Evolutionary conservation across 2,113 vertebrate species (phyloP), one percentile per base, ranked within the genome.

Genomic region (Amazona guildingii): DNA sequence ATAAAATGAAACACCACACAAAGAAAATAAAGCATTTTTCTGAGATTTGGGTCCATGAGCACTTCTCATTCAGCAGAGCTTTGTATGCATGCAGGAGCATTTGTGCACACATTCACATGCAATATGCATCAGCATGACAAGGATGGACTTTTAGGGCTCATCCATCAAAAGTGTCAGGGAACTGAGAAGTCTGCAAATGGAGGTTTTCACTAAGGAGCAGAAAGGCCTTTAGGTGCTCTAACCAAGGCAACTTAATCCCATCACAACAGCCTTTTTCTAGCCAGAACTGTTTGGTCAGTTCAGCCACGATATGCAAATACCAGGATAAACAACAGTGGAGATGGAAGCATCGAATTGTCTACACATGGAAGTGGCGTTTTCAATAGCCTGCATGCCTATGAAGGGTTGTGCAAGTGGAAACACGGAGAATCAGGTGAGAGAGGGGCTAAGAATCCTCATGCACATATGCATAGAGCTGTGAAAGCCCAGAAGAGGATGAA

Each of bases 391-490:
- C 2, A 2, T 11, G 19, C 14, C 44, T 31, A 4, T 19, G 37
- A 69, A 57, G 11, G 37, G 28, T 17, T 55, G 23, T 20, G 27
- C 33, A 74, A 69, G 31, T 11, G 13, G 35, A 70, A 64, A 17
- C 2, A 2, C 4, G 6, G 17, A 17, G 24, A 76, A 69, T 29
- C 10, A 7, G 8, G 24, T 25, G 64, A 78, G 17, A 39, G 18
- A 25, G 3, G 21, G 39, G 15, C 21, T 51, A 27, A 13, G 10
- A 75, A 46, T 52, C 43, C 49, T 75, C 4, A 0, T 25, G 46
- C 24, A n/a, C 4, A 9, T 4, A 35, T 20, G 16, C 3, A 13
- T 1, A 13, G n/a, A 78, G 21, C 15, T 11, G 5, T 18, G 25
- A 48, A 77, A 77, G 51, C 39, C 17, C 5, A 23, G 20, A 17